A percentile compares a stretch with the other conserved stretches of the same genome.
phyloP scores from a whole-genome alignment of 2,797 vertebrate genomes.

The Coccyzus lansbergi region DNA sequence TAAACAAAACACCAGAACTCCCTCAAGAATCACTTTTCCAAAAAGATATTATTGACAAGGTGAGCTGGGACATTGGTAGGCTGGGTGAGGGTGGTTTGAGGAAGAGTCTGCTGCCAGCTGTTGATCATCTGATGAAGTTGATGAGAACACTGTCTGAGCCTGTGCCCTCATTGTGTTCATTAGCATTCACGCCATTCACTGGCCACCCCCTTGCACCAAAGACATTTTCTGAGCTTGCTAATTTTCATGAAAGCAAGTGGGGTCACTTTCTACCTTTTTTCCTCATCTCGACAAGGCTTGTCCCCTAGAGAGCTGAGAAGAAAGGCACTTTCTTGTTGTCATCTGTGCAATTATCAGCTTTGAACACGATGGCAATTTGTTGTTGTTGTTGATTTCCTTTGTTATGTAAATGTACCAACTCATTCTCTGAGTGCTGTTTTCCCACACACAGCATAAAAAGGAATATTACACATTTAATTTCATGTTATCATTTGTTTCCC shows the following conservation, averaged over 20 bases:
- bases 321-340: constrained; percentile 74
- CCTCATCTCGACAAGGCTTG: neutral
- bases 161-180: constrained; percentile 19
- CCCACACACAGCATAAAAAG: constrained; percentile 40
- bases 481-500: constrained; percentile 61
- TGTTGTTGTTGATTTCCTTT: constrained; percentile 82
- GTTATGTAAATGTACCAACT: constrained; percentile 79
- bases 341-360: constrained; percentile 75
- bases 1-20: neutral
- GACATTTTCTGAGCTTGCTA: constrained; percentile 53
- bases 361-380: constrained; percentile 81
- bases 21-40: neutral
- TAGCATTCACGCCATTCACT: constrained; percentile 36
- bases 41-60: neutral
- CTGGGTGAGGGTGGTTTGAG: neutral
- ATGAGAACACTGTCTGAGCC: neutral
- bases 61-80: neutral
- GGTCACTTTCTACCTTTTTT: constrained; percentile 63
- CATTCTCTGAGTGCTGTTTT: constrained; percentile 45
- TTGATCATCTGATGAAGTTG: neutral
- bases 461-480: constrained; percentile 76
- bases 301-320: constrained; percentile 57
- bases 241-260: constrained; percentile 65
- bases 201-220: constrained; percentile 37
- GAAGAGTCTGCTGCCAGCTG: neutral